Conservation (phyloP, 2,113 vertebrate species). For the Rhodinocichla rosea region DNA sequence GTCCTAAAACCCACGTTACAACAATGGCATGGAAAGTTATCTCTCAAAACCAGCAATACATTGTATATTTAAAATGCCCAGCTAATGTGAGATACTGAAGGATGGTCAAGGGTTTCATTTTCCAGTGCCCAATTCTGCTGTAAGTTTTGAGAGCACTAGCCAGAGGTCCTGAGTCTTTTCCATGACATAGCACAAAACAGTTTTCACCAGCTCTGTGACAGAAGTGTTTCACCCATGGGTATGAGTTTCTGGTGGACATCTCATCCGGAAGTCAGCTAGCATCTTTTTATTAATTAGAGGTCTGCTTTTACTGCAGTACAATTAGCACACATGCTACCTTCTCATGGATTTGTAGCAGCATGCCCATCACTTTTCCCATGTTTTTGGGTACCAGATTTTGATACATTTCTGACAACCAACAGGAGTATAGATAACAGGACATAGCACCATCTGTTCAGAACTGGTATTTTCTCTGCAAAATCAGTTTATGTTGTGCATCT, state of each 20-base stretch:
- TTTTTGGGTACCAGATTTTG: not conserved
- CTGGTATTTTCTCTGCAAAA: not conserved
- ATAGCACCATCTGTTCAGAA: constrained; percentile 13
- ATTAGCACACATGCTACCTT: not conserved
- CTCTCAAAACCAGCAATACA: not conserved
- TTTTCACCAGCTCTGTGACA: not conserved
- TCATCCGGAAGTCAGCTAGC: not conserved
- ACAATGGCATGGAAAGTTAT: not conserved
- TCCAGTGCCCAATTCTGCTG: not conserved
- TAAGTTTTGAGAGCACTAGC: not conserved
- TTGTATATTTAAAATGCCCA: not conserved
- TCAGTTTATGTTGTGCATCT: not conserved
- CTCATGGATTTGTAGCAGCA: not conserved
- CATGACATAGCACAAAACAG: not conserved
- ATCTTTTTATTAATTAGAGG: not conserved
- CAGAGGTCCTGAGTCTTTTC: not conserved
- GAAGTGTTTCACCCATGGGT: not conserved
- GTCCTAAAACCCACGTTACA: not conserved
- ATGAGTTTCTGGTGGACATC: not conserved
- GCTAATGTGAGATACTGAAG: not conserved
- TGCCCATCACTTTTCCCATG: not conserved
- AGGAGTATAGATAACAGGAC: not conserved
- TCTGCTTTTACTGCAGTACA: not conserved
- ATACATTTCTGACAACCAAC: not conserved
- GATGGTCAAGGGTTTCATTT: not conserved